Base-by-base conservation (phyloP, 2,797 vertebrate species). In the Austrolebias charrua region DNA sequence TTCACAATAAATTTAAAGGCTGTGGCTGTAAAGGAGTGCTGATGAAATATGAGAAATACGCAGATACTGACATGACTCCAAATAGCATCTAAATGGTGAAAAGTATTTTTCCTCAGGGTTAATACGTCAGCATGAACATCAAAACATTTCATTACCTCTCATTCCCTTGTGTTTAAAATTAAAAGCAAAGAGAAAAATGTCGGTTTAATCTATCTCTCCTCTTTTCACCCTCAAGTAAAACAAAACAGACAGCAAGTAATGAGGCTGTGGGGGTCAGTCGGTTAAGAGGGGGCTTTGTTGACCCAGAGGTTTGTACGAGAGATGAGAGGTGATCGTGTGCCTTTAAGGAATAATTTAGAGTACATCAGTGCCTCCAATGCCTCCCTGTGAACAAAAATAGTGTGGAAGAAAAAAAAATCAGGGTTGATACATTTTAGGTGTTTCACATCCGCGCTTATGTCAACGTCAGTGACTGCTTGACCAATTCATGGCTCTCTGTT, bases 71-170 rank as follows among this genome's bases (percentile, higher is more conserved):
- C 46, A 73, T 65, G 54, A 70, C 66, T 79, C 72, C 47, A 80
- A 85, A 86, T 75, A 76, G 77, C 46, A 64, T 52, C 58, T 43
- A 76, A 75, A 51, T 76, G 63, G 45, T 70, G 62, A 71, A 78
- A 65, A 85, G 66, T 50, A 67, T 85, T 56, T 77, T 18, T 74
- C 89, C 85, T 60, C 58, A 50, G 86, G 88, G 82, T 76, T 66
- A 84, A 63, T 44, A 76, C 71, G 74, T 88, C 79, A 86, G 66
- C 66, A 63, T 81, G 74, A 80, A 79, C 79, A 90, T 88, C 65
- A 83, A 85, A 88, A 81, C 71, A 85, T 75, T 85, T 75, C 42
- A 87, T 88, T 90, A 86, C 80, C 75, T 82, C 72, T 42, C 61
- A 80, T 83, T 69, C 81, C 45, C 4, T 60, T 57, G 54, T 62